Evolutionary conservation across 2,113 vertebrate genomes (phyloP).

Genomic region (Connochaetes taurinus): DNA sequence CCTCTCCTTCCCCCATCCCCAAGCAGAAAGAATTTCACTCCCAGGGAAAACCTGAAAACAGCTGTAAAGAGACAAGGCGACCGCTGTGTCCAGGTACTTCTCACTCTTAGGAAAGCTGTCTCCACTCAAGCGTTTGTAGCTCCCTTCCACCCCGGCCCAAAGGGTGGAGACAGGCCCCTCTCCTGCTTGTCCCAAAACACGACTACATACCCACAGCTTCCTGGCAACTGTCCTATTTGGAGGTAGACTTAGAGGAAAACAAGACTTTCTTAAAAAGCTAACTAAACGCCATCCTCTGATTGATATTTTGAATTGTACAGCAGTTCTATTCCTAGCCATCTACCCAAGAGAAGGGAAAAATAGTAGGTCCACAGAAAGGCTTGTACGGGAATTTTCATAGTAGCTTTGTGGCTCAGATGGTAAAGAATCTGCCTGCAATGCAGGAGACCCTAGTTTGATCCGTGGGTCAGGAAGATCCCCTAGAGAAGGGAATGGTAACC

Average conservation of each 20-base stretch:
- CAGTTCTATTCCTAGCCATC: neutral
- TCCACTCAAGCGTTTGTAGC: too few species aligned
- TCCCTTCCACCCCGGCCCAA: neutral
- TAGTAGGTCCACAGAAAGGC: neutral
- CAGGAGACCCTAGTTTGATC: neutral
- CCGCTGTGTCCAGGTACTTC: neutral
- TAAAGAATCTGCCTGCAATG: neutral
- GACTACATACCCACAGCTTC: neutral
- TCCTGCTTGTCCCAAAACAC: neutral
- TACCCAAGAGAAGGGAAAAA: neutral
- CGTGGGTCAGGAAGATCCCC: neutral
- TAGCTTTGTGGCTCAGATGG: neutral
- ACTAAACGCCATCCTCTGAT: neutral
- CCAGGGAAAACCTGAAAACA: neutral
- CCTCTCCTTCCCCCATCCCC: neutral
- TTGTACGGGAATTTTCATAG: neutral
- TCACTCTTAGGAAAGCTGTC: neutral
- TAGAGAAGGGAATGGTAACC: neutral
- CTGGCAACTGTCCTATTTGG: neutral
- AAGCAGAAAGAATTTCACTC: neutral
- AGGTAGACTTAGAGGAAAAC: neutral
- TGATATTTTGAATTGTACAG: neutral
- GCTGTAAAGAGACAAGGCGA: neutral
- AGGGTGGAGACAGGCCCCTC: neutral
- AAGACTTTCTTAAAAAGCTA: neutral